Conservation (phyloP, 2,888 invertebrate species). For the Xestia rhomboidea region DNA sequence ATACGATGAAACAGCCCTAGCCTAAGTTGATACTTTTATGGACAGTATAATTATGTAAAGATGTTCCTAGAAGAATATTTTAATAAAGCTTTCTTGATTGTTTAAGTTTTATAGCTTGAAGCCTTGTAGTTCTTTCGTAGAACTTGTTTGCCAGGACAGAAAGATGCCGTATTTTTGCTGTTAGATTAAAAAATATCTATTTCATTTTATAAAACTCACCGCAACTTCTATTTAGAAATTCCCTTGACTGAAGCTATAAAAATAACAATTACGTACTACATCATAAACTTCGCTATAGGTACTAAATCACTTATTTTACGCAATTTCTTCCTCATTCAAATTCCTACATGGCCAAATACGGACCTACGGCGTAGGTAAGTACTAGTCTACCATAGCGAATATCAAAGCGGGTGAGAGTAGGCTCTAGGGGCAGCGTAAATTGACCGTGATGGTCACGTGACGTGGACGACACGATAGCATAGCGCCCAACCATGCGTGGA, state of each 20-base stretch:
- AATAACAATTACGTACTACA: slow-evolving; percentile 33
- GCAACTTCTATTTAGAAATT: background rate
- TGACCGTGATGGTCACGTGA: slow-evolving; percentile 63
- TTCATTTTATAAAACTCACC: background rate
- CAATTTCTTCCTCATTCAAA: slow-evolving; percentile 14
- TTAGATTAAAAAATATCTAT: background rate
- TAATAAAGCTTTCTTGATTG: background rate
- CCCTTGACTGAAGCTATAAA: background rate
- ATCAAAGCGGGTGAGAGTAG: slow-evolving; percentile 68
- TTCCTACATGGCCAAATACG: slow-evolving; percentile 17
- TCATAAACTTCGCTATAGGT: slow-evolving; percentile 14
- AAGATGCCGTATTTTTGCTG: no score
- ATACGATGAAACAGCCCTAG: background rate
- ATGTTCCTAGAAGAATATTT: background rate
- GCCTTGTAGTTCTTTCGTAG: background rate
- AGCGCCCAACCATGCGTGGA: slow-evolving; percentile 52
- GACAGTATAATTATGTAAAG: background rate
- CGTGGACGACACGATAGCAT: slow-evolving; percentile 30
- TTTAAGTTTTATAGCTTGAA: background rate
- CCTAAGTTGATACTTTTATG: background rate
- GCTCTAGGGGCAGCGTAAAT: slow-evolving; percentile 48
- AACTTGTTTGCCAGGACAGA: background rate
- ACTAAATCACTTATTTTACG: background rate
- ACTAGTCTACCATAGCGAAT: slow-evolving; percentile 59
- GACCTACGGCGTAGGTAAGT: background rate